Evolutionary conservation across 2,888 invertebrate genomes (phyloP).

Genomic region (Melitaea athalia): DNA sequence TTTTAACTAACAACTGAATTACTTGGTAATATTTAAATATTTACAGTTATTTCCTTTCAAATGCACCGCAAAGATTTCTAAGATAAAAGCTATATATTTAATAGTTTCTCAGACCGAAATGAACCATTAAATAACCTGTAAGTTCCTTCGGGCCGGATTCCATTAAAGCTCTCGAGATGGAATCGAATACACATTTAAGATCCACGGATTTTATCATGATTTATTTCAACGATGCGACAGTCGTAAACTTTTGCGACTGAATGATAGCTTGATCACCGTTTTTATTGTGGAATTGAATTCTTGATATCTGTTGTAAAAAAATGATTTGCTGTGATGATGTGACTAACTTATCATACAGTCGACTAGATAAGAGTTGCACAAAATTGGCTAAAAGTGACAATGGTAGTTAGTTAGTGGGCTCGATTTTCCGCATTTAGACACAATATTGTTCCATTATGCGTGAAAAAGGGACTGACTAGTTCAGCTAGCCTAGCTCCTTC

Average conservation of each 20-base stretch:
- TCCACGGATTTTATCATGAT: slow-evolving; percentile 5
- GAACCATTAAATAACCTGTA: slow-evolving; percentile 13
- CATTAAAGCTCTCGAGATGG: slow-evolving; percentile 25
- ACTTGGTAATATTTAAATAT: too few relatives aligned
- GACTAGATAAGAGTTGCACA: too few relatives aligned
- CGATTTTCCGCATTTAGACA: too few relatives aligned
- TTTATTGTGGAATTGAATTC: not conserved
- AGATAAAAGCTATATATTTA: not conserved
- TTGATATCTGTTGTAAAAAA: slow-evolving; percentile 1
- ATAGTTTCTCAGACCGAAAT: not conserved
- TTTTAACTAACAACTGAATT: too few relatives aligned
- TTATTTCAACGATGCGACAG: not conserved
- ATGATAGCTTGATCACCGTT: not conserved
- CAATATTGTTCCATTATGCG: too few relatives aligned
- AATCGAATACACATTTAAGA: slow-evolving; percentile 18
- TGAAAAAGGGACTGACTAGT: too few relatives aligned
- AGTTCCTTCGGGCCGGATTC: slow-evolving; percentile 15
- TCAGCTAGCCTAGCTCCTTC: too few relatives aligned
- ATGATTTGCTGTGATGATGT: not conserved
- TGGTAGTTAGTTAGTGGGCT: too few relatives aligned
- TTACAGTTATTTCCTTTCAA: not conserved
- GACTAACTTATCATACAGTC: too few relatives aligned
- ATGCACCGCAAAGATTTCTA: not conserved
- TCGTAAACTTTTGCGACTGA: slow-evolving; percentile 3
- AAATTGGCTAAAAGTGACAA: too few relatives aligned